These are phyloP conservation scores for Bruchidius siliquastri DNA, from an alignment of 2,888 invertebrate species.

Conservation along the genomic window DNA sequence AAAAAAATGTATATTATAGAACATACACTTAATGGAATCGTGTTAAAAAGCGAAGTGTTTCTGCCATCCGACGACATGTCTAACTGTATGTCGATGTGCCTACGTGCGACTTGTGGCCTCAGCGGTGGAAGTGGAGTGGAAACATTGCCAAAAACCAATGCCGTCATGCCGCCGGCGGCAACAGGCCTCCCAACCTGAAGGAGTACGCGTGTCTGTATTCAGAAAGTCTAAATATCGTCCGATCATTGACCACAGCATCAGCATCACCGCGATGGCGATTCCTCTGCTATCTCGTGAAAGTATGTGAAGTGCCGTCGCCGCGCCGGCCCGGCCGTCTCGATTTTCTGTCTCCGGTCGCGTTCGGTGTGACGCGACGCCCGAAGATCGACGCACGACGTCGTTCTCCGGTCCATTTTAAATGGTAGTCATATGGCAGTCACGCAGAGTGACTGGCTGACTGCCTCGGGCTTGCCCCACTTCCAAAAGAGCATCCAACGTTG, in stretches of 20 bases:
- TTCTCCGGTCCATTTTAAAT: neutral
- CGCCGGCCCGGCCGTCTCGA: neutral
- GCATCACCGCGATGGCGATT: neutral
- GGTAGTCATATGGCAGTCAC: neutral
- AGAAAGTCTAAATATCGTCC: neutral
- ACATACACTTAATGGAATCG: no score
- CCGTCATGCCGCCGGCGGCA: neutral
- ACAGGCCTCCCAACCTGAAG: neutral
- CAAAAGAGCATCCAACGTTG: neutral
- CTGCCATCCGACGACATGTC: neutral
- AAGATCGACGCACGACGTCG: neutral
- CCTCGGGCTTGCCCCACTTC: neutral
- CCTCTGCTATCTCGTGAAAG: neutral
- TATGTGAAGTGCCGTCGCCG: neutral
- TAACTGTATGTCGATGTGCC: neutral
- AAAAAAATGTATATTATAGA: no score
- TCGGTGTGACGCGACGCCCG: neutral
- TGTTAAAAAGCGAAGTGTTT: neutral
- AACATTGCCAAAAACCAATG: neutral
- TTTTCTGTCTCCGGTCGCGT: neutral
- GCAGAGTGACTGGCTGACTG: neutral
- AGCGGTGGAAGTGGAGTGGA: neutral
- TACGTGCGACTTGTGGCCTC: neutral
- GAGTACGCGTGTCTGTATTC: neutral
- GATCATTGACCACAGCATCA: neutral